phyloP scores from a whole-genome alignment of 2,797 vertebrate species.

The Percopsis omiscomaycus region DNA sequence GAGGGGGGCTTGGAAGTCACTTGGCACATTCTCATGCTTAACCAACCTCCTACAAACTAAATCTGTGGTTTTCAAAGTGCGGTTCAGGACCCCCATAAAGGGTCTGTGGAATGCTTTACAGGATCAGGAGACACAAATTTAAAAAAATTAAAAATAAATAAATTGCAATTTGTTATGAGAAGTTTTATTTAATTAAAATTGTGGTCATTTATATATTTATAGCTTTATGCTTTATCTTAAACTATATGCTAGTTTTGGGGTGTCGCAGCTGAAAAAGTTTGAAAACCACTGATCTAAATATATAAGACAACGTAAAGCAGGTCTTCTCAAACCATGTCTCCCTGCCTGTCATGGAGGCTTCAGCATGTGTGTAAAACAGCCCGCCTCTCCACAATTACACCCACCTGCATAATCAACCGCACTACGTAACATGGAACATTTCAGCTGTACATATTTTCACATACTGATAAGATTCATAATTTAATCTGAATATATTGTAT shows the following conservation, averaged over 20 bases:
- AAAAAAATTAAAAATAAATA: no score
- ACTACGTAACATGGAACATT: slow-evolving; percentile 67
- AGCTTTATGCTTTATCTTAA: no score
- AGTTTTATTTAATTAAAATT: no score
- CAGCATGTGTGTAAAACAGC: slow-evolving; percentile 57
- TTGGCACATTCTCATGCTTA: slow-evolving; percentile 73
- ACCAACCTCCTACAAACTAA: slow-evolving; percentile 76
- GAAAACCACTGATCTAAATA: no score
- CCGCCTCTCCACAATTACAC: slow-evolving; percentile 44
- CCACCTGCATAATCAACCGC: slow-evolving; percentile 63
- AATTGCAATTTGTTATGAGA: no score
- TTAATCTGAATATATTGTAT: slow-evolving; percentile 79
- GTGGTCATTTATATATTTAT: no score
- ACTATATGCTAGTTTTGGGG: no score
- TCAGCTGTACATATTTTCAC: slow-evolving; percentile 75
- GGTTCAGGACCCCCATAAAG: no score
- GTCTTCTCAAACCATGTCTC: slow-evolving; percentile 57
- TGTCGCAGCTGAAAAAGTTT: no score
- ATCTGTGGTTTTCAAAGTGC: slow-evolving; percentile 4
- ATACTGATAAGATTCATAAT: slow-evolving; percentile 75
- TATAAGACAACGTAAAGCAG: slow-evolving; percentile 41
- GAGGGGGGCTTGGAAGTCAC: slow-evolving; percentile 69
- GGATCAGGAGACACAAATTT: no score
- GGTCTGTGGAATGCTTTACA: no score
- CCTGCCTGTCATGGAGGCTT: slow-evolving; percentile 56